phyloP scores from a whole-genome alignment of 1,140 invertebrate species.

The Ganaspis sp. region DNA sequence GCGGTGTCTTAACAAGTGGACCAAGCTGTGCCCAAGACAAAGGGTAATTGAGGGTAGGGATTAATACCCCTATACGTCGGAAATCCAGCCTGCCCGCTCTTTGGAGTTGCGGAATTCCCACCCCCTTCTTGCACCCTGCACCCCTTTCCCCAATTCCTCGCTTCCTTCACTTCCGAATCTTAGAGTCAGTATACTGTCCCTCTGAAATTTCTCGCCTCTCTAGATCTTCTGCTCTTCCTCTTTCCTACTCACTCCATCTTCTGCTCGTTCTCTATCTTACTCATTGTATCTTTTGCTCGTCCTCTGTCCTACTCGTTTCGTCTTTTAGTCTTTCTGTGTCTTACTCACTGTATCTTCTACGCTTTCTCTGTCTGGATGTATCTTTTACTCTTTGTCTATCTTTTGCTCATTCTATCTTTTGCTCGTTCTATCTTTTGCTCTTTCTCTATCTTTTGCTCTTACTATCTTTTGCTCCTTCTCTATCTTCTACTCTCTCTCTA shows the following conservation, averaged over 20 bases:
- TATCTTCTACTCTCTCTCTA: conserved; percentile 51
- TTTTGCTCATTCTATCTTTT: too few relatives aligned
- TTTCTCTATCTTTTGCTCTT: conserved; percentile 50
- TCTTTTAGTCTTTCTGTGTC: too few relatives aligned
- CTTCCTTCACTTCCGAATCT: conserved; percentile 42
- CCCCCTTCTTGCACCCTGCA: conserved; percentile 43
- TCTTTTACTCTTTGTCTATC: too few relatives aligned
- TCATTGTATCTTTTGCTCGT: conserved; percentile 39
- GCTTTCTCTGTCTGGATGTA: too few relatives aligned
- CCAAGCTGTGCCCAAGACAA: conserved; percentile 77
- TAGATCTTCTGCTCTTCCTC: conserved; percentile 25
- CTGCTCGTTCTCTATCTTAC: conserved; percentile 19
- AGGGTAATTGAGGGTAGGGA: conserved; percentile 77
- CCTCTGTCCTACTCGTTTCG: too few relatives aligned
- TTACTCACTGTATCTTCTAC: too few relatives aligned
- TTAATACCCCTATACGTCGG: conserved; percentile 77
- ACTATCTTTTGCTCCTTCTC: conserved; percentile 58
- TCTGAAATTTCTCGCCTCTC: conserved; percentile 33
- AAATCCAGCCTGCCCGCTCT: conserved; percentile 68
- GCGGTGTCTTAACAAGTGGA: conserved; percentile 78
- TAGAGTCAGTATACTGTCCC: conserved; percentile 38
- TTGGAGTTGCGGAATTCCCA: conserved; percentile 61
- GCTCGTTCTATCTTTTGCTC: too few relatives aligned
- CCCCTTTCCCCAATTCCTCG: not conserved
- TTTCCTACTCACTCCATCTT: conserved; percentile 29